These are phyloP conservation scores for Urocyon cinereoargenteus DNA, from an alignment of 2,797 vertebrate species.

Conservation along the genomic window DNA sequence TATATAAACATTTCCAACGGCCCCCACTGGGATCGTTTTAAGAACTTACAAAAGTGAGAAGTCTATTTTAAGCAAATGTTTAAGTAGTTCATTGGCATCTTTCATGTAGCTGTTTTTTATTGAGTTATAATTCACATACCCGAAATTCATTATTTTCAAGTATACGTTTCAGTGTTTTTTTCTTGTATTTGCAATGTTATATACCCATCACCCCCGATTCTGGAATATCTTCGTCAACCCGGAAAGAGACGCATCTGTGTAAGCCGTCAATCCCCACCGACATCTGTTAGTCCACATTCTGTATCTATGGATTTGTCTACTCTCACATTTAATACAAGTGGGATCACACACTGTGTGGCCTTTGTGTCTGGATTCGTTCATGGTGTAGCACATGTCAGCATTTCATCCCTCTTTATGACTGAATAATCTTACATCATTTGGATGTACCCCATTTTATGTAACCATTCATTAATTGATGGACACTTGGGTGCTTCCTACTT, in stretches of 20 bases:
- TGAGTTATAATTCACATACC: not conserved
- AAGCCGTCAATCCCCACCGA: not conserved
- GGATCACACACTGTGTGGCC: not conserved
- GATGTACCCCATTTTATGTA: not conserved
- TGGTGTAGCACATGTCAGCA: too few species aligned
- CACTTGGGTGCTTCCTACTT: not conserved
- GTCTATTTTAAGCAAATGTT: slow-evolving; percentile 62
- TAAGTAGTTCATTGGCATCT: not conserved
- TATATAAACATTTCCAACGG: not conserved
- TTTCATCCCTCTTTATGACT: not conserved
- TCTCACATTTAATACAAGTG: not conserved
- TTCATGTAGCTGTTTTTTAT: slow-evolving; percentile 32
- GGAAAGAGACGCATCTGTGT: not conserved
- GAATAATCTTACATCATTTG: not conserved
- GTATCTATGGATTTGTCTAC: not conserved
- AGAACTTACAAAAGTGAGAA: slow-evolving; percentile 22
- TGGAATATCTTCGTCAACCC: not conserved
- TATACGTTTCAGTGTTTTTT: not conserved
- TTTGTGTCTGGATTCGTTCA: not conserved
- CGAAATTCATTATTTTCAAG: not conserved
- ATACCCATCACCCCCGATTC: not conserved
- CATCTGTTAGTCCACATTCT: not conserved
- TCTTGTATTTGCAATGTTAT: not conserved
- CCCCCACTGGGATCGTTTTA: not conserved
- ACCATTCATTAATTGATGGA: not conserved